Evolutionary conservation across 2,113 vertebrate species (phyloP).

Genomic region (Oryzias celebensis): DNA sequence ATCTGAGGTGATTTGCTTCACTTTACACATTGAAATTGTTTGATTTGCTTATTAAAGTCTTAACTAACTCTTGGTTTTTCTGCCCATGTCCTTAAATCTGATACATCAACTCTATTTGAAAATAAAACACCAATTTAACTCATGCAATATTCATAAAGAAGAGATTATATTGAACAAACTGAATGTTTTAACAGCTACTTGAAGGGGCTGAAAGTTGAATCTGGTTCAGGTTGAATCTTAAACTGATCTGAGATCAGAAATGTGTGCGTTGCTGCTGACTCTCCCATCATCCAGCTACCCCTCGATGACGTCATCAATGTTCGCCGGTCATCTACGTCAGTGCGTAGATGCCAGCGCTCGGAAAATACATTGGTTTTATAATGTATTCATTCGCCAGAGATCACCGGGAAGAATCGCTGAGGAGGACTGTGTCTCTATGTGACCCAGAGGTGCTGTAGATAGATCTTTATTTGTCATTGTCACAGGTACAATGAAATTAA

Average conservation of each 20-base stretch:
- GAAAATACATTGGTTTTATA: too few relatives aligned
- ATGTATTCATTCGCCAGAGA: too few relatives aligned
- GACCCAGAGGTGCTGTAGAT: too few relatives aligned
- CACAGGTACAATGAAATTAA: too few relatives aligned
- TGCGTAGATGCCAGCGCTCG: too few relatives aligned
- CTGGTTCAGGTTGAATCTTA: constrained; percentile 58
- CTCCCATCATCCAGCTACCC: constrained; percentile 35
- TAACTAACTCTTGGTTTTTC: not conserved
- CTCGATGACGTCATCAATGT: too few relatives aligned
- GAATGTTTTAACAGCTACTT: constrained; percentile 27
- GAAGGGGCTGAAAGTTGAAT: constrained; percentile 27
- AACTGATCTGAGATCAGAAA: constrained; percentile 25
- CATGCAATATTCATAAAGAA: constrained; percentile 13
- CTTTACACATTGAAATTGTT: constrained; percentile 21
- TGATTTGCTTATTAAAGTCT: constrained; percentile 1
- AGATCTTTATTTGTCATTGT: too few relatives aligned
- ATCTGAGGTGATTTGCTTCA: constrained; percentile 10
- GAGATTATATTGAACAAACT: constrained; percentile 1
- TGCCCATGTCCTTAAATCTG: not conserved
- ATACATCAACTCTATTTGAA: not conserved
- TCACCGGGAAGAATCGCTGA: too few relatives aligned
- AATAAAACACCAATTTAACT: not conserved
- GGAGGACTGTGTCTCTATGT: too few relatives aligned
- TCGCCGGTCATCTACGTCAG: not conserved
- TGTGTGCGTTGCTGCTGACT: constrained; percentile 45